phyloP scores from a whole-genome alignment of 2,888 invertebrate genomes.

The Mesorhabditis spiculigera region DNA sequence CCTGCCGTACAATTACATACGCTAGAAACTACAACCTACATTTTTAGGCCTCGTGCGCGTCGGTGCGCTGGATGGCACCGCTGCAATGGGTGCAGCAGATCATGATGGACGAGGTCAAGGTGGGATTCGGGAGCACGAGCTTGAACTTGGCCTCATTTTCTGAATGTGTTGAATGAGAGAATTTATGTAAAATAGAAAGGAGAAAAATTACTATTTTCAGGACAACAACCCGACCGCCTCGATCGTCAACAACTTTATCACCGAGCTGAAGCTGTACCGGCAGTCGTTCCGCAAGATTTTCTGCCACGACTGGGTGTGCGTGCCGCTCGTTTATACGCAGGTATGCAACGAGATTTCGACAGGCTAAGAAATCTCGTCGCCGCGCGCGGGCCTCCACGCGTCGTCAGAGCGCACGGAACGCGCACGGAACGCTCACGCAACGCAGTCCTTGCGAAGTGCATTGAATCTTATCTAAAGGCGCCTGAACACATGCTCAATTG shows the following conservation, averaged over 20 bases:
- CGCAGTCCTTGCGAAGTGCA: no score
- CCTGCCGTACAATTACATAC: no score
- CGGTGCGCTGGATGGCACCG: slow-evolving; percentile 45
- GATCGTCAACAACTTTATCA: slow-evolving; percentile 31
- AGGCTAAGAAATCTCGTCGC: not conserved
- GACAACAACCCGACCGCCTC: slow-evolving; percentile 34
- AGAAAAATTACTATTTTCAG: slow-evolving; percentile 9
- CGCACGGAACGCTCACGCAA: no score
- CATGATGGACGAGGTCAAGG: slow-evolving; percentile 31
- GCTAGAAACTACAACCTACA: not conserved
- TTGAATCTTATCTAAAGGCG: no score
- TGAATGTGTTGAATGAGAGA: not conserved
- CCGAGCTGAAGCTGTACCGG: slow-evolving; percentile 33
- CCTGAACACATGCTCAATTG: no score
- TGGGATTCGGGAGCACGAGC: slow-evolving; percentile 7
- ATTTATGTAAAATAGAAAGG: not conserved
- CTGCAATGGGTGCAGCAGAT: slow-evolving; percentile 46
- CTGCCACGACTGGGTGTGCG: slow-evolving; percentile 45
- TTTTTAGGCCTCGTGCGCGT: slow-evolving; percentile 26
- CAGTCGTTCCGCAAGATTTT: slow-evolving; percentile 32
- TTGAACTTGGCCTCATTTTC: not conserved
- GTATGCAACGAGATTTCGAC: slow-evolving; percentile 5
- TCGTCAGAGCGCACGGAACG: no score
- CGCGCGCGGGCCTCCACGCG: no score
- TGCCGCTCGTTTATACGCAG: slow-evolving; percentile 42